Evolutionary conservation across 2,888 invertebrate species (phyloP), one percentile per base, ranked within the genome.

Genomic region (Melanostoma scalare): DNA sequence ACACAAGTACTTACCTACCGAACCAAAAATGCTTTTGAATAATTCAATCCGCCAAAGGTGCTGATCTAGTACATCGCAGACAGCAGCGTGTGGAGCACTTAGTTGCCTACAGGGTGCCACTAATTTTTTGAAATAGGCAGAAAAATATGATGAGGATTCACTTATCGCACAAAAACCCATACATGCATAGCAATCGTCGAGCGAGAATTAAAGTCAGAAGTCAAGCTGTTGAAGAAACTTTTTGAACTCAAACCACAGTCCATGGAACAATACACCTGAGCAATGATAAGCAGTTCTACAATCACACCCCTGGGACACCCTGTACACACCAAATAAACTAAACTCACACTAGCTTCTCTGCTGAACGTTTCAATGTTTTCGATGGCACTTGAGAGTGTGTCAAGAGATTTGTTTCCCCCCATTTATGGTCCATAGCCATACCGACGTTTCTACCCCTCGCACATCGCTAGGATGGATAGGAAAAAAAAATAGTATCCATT

Each of bases 341-440:
- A 53, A 71, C 61, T 76, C 44, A 50, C 67, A 76, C 55, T 50
- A 61, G 61, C 68, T 44, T 50, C 38, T 69, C 68, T 44, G 40
- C 38, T 69, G 40, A 73, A 63, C 61, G 68, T 10, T 63, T 78
- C 58, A 82, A 73, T 68, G 58, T 56, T 68, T 73, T 78, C 72
- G 69, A 77, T 82, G 68, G 44, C 65, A 82, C 82, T 82, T 53
- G 53, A 77, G 67, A 73, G 72, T 73, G 63, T 77, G 82, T 73
- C 73, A 73, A 77, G 82, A 82, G 72, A 53, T 73, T 77, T 69
- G 68, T 77, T 50, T 53, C 53, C 63, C 3, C 36, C 42, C 63
- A 46, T 31, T 50, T 46, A 63, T 50, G 30, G 63, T 63, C 30
- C 30, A 38, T 50, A 44, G 48, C 30, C 30, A 38, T 50, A 44